phyloP scores from a whole-genome alignment of 2,888 invertebrate genomes.

The Limnephilus auricula region DNA sequence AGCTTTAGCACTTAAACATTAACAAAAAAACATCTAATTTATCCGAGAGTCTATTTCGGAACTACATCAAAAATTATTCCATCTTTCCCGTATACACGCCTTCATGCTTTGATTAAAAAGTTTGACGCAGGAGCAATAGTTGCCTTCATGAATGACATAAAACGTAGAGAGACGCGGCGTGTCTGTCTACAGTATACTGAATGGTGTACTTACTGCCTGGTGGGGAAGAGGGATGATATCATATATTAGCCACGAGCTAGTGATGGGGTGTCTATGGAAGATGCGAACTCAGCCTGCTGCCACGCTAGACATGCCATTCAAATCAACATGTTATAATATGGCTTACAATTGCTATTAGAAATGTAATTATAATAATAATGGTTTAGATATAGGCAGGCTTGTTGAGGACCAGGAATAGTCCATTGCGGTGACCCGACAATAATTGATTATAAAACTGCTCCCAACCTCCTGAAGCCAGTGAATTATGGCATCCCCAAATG shows the following conservation, averaged over 20 bases:
- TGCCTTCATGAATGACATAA: background rate
- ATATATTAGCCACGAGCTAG: background rate
- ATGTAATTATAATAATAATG: too few species aligned
- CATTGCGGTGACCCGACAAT: too few species aligned
- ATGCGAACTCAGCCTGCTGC: background rate
- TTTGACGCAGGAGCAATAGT: background rate
- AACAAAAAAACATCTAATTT: too few species aligned
- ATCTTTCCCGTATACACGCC: background rate
- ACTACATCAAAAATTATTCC: background rate
- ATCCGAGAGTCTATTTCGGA: background rate
- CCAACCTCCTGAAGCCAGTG: too few species aligned
- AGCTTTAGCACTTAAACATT: too few species aligned
- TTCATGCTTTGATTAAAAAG: conserved; percentile 2
- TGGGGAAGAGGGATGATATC: background rate
- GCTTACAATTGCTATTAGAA: too few species aligned
- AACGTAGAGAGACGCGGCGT: background rate
- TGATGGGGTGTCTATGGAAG: background rate
- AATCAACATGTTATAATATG: too few species aligned
- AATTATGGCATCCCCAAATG: too few species aligned
- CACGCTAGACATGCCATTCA: background rate
- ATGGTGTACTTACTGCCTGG: background rate
- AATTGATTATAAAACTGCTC: too few species aligned
- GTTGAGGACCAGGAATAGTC: too few species aligned
- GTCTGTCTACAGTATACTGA: too few species aligned
- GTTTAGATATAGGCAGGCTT: too few species aligned